A percentile compares a stretch with the other conserved stretches of the same genome.
phyloP scores from a whole-genome alignment of 2,888 invertebrate genomes.

The Camponotus fellah region DNA sequence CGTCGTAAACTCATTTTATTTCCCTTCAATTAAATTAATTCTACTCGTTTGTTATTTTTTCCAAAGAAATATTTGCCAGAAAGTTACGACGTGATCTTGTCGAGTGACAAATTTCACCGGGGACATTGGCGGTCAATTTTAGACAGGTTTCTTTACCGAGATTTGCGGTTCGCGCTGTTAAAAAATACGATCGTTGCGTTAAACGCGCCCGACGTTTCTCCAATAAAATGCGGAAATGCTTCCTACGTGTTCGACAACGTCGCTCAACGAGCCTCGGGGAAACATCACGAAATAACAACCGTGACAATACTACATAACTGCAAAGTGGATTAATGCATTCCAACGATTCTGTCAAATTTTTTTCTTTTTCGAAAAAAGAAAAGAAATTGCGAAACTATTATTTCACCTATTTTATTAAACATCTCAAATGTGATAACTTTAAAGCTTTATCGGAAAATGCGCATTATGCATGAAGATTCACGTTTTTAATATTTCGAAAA shows the following conservation, averaged over 20 bases:
- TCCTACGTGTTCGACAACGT: slow-evolving; percentile 49
- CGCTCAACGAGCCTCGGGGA: slow-evolving; percentile 29
- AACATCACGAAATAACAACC: slow-evolving; percentile 41
- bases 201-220: slow-evolving; percentile 55
- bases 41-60: slow-evolving; percentile 22
- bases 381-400: slow-evolving; percentile 43
- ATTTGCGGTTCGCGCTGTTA: slow-evolving; percentile 34
- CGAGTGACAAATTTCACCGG: slow-evolving; percentile 1
- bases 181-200: slow-evolving; percentile 50
- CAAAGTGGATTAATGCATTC: slow-evolving; percentile 59
- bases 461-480: not conserved
- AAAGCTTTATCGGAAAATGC: not conserved
- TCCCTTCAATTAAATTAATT: too few relatives aligned
- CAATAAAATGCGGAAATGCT: slow-evolving; percentile 56
- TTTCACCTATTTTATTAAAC: not conserved
- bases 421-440: not conserved
- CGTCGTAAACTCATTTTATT: slow-evolving; percentile 28
- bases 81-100: not conserved
- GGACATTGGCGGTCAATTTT: slow-evolving; percentile 28
- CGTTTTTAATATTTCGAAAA: not conserved
- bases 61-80: slow-evolving; percentile 12
- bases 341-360: slow-evolving; percentile 36
- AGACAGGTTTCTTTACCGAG: slow-evolving; percentile 18
- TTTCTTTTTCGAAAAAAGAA: slow-evolving; percentile 14
- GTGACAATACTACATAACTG: slow-evolving; percentile 38